These are phyloP conservation scores for Drosophila atripex DNA, from an alignment of 2,888 invertebrate genomes.

Conservation along the genomic window DNA sequence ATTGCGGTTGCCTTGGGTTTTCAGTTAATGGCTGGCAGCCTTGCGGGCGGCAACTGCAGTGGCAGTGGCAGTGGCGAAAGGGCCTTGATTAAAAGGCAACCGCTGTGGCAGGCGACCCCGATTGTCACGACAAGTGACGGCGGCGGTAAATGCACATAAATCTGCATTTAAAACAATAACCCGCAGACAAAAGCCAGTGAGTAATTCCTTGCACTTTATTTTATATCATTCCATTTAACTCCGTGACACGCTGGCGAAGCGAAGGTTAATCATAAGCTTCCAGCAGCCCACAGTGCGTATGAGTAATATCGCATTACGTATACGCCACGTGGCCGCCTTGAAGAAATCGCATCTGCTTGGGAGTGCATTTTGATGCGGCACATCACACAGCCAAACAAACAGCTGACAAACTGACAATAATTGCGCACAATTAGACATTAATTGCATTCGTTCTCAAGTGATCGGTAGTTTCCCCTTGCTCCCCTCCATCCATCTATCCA, in stretches of 20 bases:
- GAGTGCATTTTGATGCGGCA: constrained; percentile 39
- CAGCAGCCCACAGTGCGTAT: constrained; percentile 57
- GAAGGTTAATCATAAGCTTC: constrained; percentile 71
- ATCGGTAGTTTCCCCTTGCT: constrained; percentile 46
- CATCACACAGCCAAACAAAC: constrained; percentile 22
- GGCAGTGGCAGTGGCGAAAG: constrained; percentile 13
- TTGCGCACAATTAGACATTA: constrained; percentile 77
- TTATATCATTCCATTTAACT: constrained; percentile 22
- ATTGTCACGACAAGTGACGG: constrained; percentile 51
- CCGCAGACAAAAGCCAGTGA: constrained; percentile 64
- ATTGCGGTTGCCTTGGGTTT: constrained; percentile 47
- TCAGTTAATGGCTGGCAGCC: constrained; percentile 47
- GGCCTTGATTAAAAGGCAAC: constrained; percentile 68
- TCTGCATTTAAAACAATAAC: constrained; percentile 73
- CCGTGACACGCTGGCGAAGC: constrained; percentile 46
- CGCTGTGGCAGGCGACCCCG: constrained; percentile 36
- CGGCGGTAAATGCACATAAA: constrained; percentile 70
- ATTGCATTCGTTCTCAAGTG: constrained; percentile 67
- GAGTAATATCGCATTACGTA: constrained; percentile 70
- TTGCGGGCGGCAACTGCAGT: constrained; percentile 44
- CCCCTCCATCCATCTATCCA: constrained; percentile 20
- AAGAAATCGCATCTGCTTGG: constrained; percentile 3
- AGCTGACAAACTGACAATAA: constrained; percentile 56
- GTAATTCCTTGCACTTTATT: constrained; percentile 52
- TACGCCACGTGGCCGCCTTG: constrained; percentile 62